phyloP scores from a whole-genome alignment of 1,140 invertebrate genomes.

The Drosophila albomicans region DNA sequence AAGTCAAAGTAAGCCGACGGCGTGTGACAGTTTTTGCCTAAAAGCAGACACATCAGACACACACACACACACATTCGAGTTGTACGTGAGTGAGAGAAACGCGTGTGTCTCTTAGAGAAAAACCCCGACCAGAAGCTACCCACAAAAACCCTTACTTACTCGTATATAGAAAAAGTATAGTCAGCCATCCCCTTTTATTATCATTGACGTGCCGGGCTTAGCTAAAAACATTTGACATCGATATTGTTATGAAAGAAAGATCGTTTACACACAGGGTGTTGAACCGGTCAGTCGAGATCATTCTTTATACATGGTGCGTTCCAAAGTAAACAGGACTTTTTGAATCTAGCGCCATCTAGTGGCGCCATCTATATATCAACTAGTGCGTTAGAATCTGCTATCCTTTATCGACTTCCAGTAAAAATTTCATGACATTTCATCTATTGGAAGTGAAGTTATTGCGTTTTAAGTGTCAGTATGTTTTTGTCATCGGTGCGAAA shows the following conservation, averaged over 20 bases:
- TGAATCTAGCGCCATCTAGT: too few species aligned
- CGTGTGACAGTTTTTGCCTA: conserved; percentile 55
- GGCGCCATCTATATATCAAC: too few species aligned
- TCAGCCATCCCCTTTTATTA: conserved; percentile 65
- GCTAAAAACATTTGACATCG: conserved; percentile 63
- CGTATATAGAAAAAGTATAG: not conserved
- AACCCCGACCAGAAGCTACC: not conserved
- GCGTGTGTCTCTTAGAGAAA: not conserved
- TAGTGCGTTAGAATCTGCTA: too few species aligned
- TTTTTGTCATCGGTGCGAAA: too few species aligned
- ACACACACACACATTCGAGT: conserved; percentile 30
- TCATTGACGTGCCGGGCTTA: conserved; percentile 65
- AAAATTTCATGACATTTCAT: too few species aligned
- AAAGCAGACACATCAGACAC: conserved; percentile 27
- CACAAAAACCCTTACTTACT: conserved; percentile 1
- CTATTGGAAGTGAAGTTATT: too few species aligned
- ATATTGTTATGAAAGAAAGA: conserved; percentile 57
- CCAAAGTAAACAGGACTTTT: too few species aligned
- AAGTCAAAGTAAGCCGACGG: conserved; percentile 77
- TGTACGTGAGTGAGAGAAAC: conserved; percentile 53
- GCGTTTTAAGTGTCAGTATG: too few species aligned
- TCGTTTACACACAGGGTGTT: conserved; percentile 43
- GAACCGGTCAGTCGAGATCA: conserved; percentile 53
- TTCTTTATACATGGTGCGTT: too few species aligned
- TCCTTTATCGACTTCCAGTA: too few species aligned